Evolutionary conservation across 2,797 vertebrate genomes (phyloP).

Genomic region (Toxotes lorentzi): DNA sequence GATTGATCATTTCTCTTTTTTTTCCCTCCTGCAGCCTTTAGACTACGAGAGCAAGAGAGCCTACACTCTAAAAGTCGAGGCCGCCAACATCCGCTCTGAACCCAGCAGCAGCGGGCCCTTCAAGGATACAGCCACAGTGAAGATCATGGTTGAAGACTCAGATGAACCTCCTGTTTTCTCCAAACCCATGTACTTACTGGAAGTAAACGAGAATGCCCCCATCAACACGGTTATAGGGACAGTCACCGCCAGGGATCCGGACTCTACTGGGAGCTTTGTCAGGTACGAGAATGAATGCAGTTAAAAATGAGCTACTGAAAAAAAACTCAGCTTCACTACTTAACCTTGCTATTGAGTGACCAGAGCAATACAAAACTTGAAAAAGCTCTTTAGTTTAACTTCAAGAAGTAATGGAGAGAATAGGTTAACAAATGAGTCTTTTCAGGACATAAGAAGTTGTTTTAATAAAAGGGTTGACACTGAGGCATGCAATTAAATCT

Average conservation of each 20-base stretch:
- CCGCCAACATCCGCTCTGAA: constrained; percentile 91
- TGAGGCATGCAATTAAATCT: constrained; percentile 70
- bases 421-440: constrained; percentile 50
- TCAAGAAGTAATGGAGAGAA: constrained; percentile 29
- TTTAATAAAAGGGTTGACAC: constrained; percentile 67
- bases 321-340: background rate
- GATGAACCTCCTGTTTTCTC: constrained; percentile 96
- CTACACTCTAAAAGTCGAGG: constrained; percentile 95
- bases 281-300: constrained; percentile 84
- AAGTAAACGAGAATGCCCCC: constrained; percentile 94
- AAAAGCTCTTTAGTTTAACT: constrained; percentile 22
- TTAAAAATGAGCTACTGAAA: background rate
- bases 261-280: constrained; percentile 89
- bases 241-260: constrained; percentile 93
- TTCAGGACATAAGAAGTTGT: constrained; percentile 66
- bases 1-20: constrained; percentile 29
- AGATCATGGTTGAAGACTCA: constrained; percentile 93
- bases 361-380: background rate
- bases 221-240: constrained; percentile 93
- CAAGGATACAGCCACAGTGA: constrained; percentile 95
- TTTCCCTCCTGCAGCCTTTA: constrained; percentile 88
- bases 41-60: constrained; percentile 95
- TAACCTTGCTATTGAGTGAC: background rate
- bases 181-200: constrained; percentile 90
- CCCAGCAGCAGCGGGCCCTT: constrained; percentile 90